Conservation (phyloP, 2,113 vertebrate species). For the Apaloderma vittatum region DNA sequence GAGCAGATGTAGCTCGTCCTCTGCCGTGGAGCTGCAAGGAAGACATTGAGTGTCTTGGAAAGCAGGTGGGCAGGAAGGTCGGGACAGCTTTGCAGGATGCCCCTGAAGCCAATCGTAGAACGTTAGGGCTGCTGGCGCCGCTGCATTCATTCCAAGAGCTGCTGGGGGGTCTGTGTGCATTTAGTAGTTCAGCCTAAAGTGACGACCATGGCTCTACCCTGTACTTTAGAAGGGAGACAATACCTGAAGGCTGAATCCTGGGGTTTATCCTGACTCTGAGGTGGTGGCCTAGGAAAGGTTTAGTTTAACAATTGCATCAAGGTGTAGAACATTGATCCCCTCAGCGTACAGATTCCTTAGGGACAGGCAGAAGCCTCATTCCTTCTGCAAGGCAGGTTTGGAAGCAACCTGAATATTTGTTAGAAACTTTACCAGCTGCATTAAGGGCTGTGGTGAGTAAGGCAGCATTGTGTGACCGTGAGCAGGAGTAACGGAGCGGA, state of each 20-base stretch:
- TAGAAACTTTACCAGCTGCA: not conserved
- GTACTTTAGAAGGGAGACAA: not conserved
- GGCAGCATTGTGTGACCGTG: not conserved
- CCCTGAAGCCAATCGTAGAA: fast-evolving
- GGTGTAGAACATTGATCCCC: not conserved
- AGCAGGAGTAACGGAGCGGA: not conserved
- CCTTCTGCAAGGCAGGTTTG: not conserved
- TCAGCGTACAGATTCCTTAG: not conserved
- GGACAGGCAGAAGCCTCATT: not conserved
- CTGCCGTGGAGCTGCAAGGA: not conserved
- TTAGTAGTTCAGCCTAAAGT: not conserved
- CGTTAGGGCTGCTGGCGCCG: not conserved
- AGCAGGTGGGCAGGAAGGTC: not conserved
- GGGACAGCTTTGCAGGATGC: not conserved
- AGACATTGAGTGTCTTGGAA: not conserved
- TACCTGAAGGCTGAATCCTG: not conserved
- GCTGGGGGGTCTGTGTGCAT: not conserved
- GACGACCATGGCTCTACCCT: not conserved
- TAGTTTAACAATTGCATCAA: not conserved
- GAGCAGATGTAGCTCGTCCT: not conserved
- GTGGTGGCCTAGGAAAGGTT: not conserved
- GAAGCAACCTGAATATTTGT: not conserved
- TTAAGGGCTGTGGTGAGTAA: not conserved
- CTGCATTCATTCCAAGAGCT: not conserved
- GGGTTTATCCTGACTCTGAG: not conserved